A percentile compares a stretch with the other conserved stretches of the same genome.
phyloP scores from a whole-genome alignment of 2,113 vertebrate genomes.

The Symphodus melops region DNA sequence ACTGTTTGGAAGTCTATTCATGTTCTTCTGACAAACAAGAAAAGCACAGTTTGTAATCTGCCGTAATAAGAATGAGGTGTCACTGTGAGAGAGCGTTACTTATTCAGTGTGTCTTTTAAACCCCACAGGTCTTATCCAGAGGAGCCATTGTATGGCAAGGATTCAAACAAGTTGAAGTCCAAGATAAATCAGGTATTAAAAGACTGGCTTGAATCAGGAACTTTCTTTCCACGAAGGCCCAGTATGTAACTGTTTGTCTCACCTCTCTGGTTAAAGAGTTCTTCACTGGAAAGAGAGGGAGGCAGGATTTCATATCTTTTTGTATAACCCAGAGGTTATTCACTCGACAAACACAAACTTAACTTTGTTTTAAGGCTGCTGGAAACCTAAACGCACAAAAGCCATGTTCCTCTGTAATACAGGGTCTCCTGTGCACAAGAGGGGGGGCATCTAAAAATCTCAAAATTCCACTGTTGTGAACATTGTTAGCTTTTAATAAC shows the following conservation, averaged over 20 bases:
- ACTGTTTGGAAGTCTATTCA: neutral
- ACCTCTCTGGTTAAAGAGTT: neutral
- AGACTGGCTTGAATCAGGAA: neutral
- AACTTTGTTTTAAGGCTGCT: neutral
- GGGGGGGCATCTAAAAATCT: no score
- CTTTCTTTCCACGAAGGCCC: neutral
- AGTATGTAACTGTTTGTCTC: neutral
- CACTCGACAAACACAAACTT: neutral
- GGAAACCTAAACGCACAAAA: neutral
- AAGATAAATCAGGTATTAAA: conserved; percentile 37
- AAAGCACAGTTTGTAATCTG: neutral
- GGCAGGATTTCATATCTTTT: neutral
- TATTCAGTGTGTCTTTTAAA: conserved; percentile 27
- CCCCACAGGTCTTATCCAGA: conserved; percentile 81
- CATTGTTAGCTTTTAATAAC: no score
- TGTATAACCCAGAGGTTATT: neutral
- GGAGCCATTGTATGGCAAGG: conserved; percentile 80
- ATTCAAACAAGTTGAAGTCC: conserved; percentile 56
- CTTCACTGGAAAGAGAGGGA: neutral
- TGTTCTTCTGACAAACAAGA: no score
- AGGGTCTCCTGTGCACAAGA: neutral
- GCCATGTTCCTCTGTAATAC: neutral
- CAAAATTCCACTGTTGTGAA: no score
- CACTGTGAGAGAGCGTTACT: neutral
- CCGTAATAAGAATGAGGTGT: neutral